Base-by-base conservation (phyloP, 2,797 vertebrate species). In the Brachymystax lenok region DNA sequence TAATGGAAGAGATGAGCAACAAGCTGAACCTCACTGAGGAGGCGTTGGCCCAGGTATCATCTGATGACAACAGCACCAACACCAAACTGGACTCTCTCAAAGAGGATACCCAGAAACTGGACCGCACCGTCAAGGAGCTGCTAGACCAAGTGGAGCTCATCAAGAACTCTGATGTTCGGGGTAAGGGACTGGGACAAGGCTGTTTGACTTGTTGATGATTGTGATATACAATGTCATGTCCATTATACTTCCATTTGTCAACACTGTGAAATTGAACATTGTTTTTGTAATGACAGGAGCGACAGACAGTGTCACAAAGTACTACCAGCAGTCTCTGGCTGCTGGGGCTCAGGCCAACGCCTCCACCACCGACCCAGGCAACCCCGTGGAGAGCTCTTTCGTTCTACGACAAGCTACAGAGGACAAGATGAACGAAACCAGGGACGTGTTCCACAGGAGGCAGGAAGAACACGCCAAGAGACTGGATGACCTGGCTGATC, bases 101-200 rank as follows among this genome's bases (percentile, higher is more conserved):
- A 76, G 90, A 89, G 0, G 97, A 98, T 4, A 93, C 95, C 54
- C 93, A 95, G 80, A 96, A 93, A 78, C 90, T 99, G 1, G 94
- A 97, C 75, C 90, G 54, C 0, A 95, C 94, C 0, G 94, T 98
- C 78, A 94, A 95, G 72, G 95, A 98, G 73, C 94, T 99, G 73
- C 92, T 94, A 77, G 95, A 96, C 52, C 98, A 98, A 81, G 91
- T 99, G 1, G 96, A 99, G 89, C 96, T 97, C 82, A 96, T 99
- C 85, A 99, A 98, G 89, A 99, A 98, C 87, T 99, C 97, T 0
- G 96, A 99, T 86, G 89, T 99, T 83, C 93, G 93, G 79, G 98
- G 98, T 99, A 76, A 92, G 94, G 82, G 78, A 14, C 33, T 4
- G 13, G 56, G n/a, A 74, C 64, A 14, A 17, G n/a, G 14, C 28